These are phyloP conservation scores for Pyrgus malvae DNA, from an alignment of 2,888 invertebrate genomes.

Conservation along the genomic window DNA sequence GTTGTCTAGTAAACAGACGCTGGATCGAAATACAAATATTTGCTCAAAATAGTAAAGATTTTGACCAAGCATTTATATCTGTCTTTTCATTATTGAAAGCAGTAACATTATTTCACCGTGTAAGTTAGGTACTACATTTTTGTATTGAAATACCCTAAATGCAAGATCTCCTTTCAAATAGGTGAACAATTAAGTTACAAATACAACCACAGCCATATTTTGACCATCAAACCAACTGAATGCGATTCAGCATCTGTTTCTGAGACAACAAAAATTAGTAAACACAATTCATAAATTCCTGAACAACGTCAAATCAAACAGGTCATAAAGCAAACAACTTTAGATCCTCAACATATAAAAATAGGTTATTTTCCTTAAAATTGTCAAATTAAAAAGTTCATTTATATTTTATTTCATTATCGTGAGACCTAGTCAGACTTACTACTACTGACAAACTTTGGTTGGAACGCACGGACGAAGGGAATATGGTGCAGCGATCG, in stretches of 20 bases:
- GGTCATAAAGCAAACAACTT: constrained; percentile 55
- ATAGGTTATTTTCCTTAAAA: constrained; percentile 40
- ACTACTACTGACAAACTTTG: constrained; percentile 55
- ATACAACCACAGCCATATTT: too few species aligned
- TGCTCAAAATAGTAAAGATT: constrained; percentile 17
- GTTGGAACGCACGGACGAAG: constrained; percentile 39
- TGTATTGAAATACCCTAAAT: too few species aligned
- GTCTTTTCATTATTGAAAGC: background rate
- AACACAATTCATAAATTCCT: constrained; percentile 68
- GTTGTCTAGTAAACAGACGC: constrained; percentile 53
- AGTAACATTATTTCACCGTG: too few species aligned
- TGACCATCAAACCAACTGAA: too few species aligned
- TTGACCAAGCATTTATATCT: constrained; percentile 22
- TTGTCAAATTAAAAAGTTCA: constrained; percentile 65
- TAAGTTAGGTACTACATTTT: too few species aligned
- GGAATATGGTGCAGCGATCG: background rate
- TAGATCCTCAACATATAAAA: constrained; percentile 29
- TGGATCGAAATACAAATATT: constrained; percentile 6
- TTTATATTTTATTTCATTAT: constrained; percentile 51
- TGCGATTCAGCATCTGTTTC: constrained; percentile 45
- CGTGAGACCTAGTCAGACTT: constrained; percentile 53
- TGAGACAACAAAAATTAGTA: constrained; percentile 58
- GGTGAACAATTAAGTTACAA: too few species aligned
- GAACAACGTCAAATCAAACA: constrained; percentile 67
- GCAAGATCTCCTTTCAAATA: too few species aligned